phyloP scores from a whole-genome alignment of 1,140 invertebrate genomes.

The Gonatopus flavifemur region DNA sequence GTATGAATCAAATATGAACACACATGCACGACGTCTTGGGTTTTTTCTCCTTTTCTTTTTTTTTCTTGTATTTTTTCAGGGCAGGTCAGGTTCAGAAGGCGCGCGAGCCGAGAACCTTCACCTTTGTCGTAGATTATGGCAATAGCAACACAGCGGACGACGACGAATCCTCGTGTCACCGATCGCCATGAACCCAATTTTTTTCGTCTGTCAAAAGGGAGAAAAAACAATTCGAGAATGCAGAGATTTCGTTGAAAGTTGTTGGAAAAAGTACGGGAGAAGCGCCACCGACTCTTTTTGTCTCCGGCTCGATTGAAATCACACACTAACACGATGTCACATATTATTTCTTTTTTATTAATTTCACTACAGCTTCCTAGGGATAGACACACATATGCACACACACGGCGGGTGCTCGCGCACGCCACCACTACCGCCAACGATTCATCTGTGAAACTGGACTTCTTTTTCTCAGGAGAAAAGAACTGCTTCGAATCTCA shows the following conservation, averaged over 20 bases:
- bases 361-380: conserved; percentile 12
- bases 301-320: too few relatives aligned
- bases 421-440: conserved; percentile 29
- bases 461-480: too few relatives aligned
- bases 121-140: conserved; percentile 16
- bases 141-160: conserved; percentile 8
- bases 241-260: conserved; percentile 3
- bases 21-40: neutral
- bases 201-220: neutral
- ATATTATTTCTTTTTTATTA: neutral
- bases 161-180: conserved; percentile 1
- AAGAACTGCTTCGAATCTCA: too few relatives aligned
- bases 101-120: conserved; percentile 9
- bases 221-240: conserved; percentile 7
- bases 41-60: neutral
- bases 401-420: conserved; percentile 28
- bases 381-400: too few relatives aligned
- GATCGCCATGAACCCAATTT: conserved; percentile 16
- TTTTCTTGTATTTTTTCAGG: conserved; percentile 10
- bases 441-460: conserved; percentile 29
- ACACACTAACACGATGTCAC: neutral
- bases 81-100: conserved; percentile 19
- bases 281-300: too few relatives aligned
- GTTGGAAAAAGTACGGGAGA: conserved; percentile 1
- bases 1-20: neutral